Evolutionary conservation across 2,888 invertebrate genomes (phyloP).

Genomic region (Branchipolynoe longqiensis): DNA sequence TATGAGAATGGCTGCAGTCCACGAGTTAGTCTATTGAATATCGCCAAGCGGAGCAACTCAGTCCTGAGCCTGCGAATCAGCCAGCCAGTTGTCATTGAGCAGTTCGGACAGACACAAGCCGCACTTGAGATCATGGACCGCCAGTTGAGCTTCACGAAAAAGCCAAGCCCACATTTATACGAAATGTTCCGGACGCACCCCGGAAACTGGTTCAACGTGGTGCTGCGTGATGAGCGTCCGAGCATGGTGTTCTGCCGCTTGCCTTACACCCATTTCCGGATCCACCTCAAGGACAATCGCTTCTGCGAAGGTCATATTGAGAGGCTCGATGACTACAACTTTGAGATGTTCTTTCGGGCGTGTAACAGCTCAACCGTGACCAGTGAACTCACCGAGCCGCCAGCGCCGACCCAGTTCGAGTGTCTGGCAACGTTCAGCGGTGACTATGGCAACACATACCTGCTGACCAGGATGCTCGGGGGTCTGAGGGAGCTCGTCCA

Average conservation of each 20-base stretch:
- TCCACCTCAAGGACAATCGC: neutral
- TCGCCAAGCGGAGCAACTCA: conserved; percentile 4
- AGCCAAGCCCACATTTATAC: neutral
- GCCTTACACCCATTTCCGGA: conserved; percentile 28
- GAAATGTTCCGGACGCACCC: conserved; percentile 15
- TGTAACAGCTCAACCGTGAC: conserved; percentile 8
- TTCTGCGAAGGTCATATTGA: neutral
- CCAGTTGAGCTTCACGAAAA: neutral
- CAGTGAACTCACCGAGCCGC: neutral
- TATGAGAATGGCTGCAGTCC: conserved; percentile 45
- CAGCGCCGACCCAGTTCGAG: conserved; percentile 39
- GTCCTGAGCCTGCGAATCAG: conserved; percentile 33
- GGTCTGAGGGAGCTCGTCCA: neutral
- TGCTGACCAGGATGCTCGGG: conserved; percentile 11
- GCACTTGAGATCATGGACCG: conserved; percentile 27
- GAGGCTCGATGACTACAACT: conserved; percentile 14
- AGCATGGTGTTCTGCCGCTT: conserved; percentile 10
- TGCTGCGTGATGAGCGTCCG: neutral
- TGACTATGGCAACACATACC: conserved; percentile 12
- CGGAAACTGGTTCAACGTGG: conserved; percentile 40
- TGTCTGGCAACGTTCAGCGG: conserved; percentile 22
- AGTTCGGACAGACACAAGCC: conserved; percentile 14
- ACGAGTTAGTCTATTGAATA: neutral
- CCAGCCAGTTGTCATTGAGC: conserved; percentile 20
- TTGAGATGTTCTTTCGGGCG: conserved; percentile 20